Percentiles rank a stretch among this genome's conserved stretches.
phyloP scores from a whole-genome alignment of 2,888 invertebrate species.

The Nematopogon swammerdamellus region DNA sequence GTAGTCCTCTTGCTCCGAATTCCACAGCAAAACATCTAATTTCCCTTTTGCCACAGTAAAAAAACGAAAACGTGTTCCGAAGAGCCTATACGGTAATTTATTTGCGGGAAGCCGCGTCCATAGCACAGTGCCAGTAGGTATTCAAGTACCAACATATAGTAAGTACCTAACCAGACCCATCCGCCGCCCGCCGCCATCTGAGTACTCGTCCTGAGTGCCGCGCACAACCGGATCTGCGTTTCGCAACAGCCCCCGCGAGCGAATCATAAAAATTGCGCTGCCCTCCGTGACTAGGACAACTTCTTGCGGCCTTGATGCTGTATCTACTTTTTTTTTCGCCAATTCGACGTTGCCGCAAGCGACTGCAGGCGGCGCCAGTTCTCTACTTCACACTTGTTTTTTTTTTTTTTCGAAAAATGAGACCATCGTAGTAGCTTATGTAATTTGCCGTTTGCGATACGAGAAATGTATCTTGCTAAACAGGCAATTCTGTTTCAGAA shows the following conservation, averaged over 20 bases:
- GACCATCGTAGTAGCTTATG: neutral
- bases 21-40: too few relatives aligned
- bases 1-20: too few relatives aligned
- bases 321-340: conserved; percentile 51
- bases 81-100: too few relatives aligned
- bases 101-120: neutral
- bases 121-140: too few relatives aligned
- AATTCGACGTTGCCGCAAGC: conserved; percentile 41
- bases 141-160: too few relatives aligned
- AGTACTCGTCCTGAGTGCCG: neutral
- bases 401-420: too few relatives aligned
- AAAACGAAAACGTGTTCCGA: too few relatives aligned
- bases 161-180: too few relatives aligned
- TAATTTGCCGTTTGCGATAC: neutral
- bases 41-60: too few relatives aligned
- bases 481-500: neutral
- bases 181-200: conserved; percentile 2
- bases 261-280: conserved; percentile 42
- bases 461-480: neutral
- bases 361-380: too few relatives aligned
- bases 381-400: too few relatives aligned
- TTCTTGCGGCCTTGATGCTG: conserved; percentile 48
- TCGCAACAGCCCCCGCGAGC: conserved; percentile 28
- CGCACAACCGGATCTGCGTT: conserved; percentile 12
- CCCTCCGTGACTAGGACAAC: conserved; percentile 53